Conservation (phyloP, 2,113 vertebrate species). For the Vicugna pacos region DNA sequence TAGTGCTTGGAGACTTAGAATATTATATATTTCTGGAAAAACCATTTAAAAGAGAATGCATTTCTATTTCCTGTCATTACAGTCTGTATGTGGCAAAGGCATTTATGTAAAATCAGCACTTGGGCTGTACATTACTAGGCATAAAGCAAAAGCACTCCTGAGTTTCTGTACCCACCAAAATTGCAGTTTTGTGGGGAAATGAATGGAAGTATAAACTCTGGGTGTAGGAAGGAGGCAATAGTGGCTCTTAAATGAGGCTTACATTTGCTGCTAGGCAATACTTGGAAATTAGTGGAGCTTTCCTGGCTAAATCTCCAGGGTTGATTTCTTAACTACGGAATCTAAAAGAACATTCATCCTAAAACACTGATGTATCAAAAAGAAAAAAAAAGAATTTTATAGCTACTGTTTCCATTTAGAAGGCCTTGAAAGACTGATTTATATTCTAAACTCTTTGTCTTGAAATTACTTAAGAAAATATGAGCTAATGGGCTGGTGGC, state of each 20-base stretch:
- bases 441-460: not conserved
- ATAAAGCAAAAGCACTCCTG: constrained; percentile 18
- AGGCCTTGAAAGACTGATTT: not conserved
- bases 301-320: constrained; percentile 45
- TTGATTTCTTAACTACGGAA: constrained; percentile 30
- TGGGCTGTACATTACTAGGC: not conserved
- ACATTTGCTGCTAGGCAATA: constrained; percentile 26
- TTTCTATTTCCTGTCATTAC: constrained; percentile 63
- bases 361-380: not conserved
- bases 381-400: not conserved
- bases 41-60: constrained; percentile 69
- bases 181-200: constrained; percentile 27
- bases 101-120: constrained; percentile 46
- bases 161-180: constrained; percentile 27
- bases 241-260: constrained; percentile 37
- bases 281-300: constrained; percentile 34
- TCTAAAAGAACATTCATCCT: not conserved
- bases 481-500: not conserved
- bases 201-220: constrained; percentile 50
- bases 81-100: constrained; percentile 22
- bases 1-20: constrained; percentile 21
- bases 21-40: constrained; percentile 39
- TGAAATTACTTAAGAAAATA: not conserved
- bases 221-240: not conserved
- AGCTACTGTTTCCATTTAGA: constrained; percentile 23